Base-by-base conservation (phyloP, 2,113 vertebrate species). In the Puffinus mauretanicus region DNA sequence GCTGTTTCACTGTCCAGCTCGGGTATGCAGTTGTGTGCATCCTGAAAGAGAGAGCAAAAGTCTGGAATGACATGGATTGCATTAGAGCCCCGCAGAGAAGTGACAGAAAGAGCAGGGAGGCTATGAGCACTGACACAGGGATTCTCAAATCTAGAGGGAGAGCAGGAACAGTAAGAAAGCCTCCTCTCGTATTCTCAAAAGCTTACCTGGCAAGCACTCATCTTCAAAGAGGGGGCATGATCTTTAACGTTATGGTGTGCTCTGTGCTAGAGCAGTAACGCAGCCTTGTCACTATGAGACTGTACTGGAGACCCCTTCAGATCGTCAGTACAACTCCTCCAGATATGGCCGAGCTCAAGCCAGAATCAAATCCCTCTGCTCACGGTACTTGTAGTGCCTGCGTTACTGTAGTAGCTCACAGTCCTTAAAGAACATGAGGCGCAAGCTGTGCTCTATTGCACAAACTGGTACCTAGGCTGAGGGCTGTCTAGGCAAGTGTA, bases 21-120 rank as follows among this genome's bases (percentile, higher is more conserved):
- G 6, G 99, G 99, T 82, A 99, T 99, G 97, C 99, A 99, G 96
- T 99, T 99, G 97, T 99, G 99, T n/a, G 99, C 99, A 96, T 99
- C 99, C 99, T 99, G 98, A 55, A 96, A 98, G 92, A 94, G 91
- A 94, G 78, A 92, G 38, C 81, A 64, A 51, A 76, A 87, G 49
- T 42, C 66, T 78, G 58, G 38, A 86, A n/a, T 72, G 19, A 58
- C 14, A 13, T 5, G 20, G 54, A 27, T 6, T 84, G 81, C 58
- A 54, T 29, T 7, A 30, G 27, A 64, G 3, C 10, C 18, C 21
- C 0, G 2, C 15, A 29, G 34, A 34, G 38, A 16, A 22, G n/a
- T 22, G 18, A 30, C 32, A 83, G 40, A 60, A 61, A 46, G 36
- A 38, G 18, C 25, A 62, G 21, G 25, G 25, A 46, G 34, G 46